phyloP scores from a whole-genome alignment of 1,140 invertebrate species.

The Wasmannia auropunctata region DNA sequence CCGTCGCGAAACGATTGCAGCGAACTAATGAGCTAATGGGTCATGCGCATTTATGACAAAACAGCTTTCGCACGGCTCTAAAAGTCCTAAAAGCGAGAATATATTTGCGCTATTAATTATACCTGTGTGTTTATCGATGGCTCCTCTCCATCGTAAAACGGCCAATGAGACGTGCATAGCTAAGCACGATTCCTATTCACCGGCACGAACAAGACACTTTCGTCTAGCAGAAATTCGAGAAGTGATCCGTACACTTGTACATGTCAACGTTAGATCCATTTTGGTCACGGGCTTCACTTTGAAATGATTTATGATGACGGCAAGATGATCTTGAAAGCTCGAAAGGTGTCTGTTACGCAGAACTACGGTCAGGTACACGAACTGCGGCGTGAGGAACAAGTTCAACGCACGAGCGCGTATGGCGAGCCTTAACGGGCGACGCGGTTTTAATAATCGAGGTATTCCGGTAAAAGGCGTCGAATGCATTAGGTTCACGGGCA shows the following conservation, averaged over 20 bases:
- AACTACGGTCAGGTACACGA: background rate
- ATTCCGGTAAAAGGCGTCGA: constrained; percentile 63
- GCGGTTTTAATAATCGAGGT: constrained; percentile 39
- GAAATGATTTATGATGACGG: constrained; percentile 21
- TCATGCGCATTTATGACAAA: background rate
- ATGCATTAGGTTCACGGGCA: constrained; percentile 68
- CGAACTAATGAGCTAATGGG: constrained; percentile 9
- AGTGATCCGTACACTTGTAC: too few species aligned
- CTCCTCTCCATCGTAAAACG: background rate
- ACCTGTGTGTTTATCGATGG: background rate
- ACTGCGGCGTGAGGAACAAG: background rate
- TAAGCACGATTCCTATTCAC: background rate
- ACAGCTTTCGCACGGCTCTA: background rate
- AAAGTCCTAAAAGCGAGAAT: background rate
- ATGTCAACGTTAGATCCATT: constrained; percentile 19
- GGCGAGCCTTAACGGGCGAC: background rate
- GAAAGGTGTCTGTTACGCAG: background rate
- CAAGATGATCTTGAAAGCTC: background rate
- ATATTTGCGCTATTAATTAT: constrained; percentile 30
- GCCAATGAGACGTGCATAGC: background rate
- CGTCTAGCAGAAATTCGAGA: background rate
- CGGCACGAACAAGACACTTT: background rate
- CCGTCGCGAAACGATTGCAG: constrained; percentile 5
- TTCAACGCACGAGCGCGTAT: constrained; percentile 38
- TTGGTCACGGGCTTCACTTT: background rate